Evolutionary conservation across 2,888 invertebrate species (phyloP), one percentile per base, ranked within the genome.

Genomic region (Conomelus anceps): DNA sequence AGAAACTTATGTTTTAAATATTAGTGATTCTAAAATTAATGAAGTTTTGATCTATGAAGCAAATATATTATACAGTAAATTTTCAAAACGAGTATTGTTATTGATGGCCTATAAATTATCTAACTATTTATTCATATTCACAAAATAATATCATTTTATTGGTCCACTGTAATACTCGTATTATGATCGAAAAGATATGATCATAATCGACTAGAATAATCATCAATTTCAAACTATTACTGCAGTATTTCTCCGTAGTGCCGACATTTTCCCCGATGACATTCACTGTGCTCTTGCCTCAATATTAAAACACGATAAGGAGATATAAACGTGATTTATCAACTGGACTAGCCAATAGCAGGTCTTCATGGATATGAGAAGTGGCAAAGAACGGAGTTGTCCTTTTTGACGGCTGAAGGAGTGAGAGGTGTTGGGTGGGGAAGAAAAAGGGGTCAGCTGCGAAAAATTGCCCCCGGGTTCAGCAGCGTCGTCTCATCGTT

Each of bases 391-490:
- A 63, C 63, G 63, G 13, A 20, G 63, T 6, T 63, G 63, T 63
- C 63, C 63, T 63, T 63, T 63, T 63, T 63, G 63, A 63, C 34
- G 34, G 34, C 34, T 86, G 23, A 4, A 85, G 20, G 85, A 20
- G 24, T 86, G 29, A 22, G n/a, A 6, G 23, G 86, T n/a, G n/a
- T 4, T 7, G 86, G 20, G 23, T 23, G 0, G n/a, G 9, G 9
- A n/a, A 86, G 24, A 23, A 29, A 86, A 23, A 20, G 24, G 86
- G 86, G 86, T 86, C 86, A 86, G 86, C 86, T 86, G 86, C 29
- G 86, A 86, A 29, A 29, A 86, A 86, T 22, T 86, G 86, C 86
- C 86, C 86, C 29, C n/a, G 24, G 24, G 86, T 24, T 86, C 86
- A 26, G 22, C 84, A 17, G 26, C 41, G 41, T 41, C 41, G 41